These are phyloP conservation scores for Caranx ignobilis DNA, from an alignment of 2,113 vertebrate genomes.

Conservation along the genomic window DNA sequence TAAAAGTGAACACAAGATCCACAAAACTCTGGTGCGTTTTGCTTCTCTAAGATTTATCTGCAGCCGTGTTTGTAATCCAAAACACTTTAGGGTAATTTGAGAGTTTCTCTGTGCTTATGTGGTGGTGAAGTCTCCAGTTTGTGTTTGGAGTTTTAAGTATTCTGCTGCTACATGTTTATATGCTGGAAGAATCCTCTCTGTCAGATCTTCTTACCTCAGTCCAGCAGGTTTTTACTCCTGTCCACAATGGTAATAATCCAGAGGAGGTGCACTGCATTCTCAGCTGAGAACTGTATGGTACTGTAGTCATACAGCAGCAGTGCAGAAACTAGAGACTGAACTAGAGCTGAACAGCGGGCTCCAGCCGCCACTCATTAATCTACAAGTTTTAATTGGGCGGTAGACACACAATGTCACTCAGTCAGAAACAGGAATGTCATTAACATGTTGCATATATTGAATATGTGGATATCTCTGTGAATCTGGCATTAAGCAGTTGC, in stretches of 20 bases:
- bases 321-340: neutral
- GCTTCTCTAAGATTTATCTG: too few relatives aligned
- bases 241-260: neutral
- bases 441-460: conserved; percentile 9
- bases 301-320: neutral
- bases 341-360: neutral
- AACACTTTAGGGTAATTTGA: too few relatives aligned
- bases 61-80: too few relatives aligned
- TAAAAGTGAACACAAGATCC: too few relatives aligned
- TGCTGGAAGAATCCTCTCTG: neutral
- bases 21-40: too few relatives aligned
- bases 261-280: too few relatives aligned
- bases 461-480: neutral
- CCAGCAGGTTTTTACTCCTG: neutral
- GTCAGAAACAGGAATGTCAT: neutral
- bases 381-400: neutral
- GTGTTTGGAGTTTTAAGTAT: too few relatives aligned
- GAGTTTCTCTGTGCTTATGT: too few relatives aligned
- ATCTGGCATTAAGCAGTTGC: neutral
- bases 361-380: too few relatives aligned
- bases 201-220: neutral
- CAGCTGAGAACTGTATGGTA: neutral
- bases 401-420: neutral
- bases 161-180: too few relatives aligned
- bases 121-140: too few relatives aligned